Percentiles rank a stretch among this genome's conserved stretches.
phyloP scores from a whole-genome alignment of 2,888 invertebrate species.

The Coleophora deauratella region DNA sequence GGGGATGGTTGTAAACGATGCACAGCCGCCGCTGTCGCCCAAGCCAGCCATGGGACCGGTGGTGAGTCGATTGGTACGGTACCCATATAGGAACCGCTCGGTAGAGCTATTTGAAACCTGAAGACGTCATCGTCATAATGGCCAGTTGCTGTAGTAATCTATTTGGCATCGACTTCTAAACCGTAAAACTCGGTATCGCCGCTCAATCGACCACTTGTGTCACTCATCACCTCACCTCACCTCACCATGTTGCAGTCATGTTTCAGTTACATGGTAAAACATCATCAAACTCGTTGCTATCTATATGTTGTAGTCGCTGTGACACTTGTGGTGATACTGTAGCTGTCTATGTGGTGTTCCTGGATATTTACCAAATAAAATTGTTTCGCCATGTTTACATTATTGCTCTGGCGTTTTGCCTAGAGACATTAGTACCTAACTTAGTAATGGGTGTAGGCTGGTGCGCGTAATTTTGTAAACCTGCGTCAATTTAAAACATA shows the following conservation, averaged over 20 bases:
- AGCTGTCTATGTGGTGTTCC: neutral
- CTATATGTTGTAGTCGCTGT: no score
- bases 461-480: neutral
- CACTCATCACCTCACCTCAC: neutral
- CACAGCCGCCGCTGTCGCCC: slow-evolving; percentile 49
- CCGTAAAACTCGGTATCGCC: neutral
- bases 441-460: no score
- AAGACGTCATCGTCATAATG: neutral
- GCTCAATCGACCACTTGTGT: neutral
- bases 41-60: slow-evolving; percentile 42
- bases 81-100: neutral
- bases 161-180: neutral
- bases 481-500: neutral
- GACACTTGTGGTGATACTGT: neutral
- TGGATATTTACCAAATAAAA: slow-evolving; percentile 1
- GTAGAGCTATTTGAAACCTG: neutral
- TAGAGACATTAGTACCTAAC: neutral
- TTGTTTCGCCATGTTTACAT: slow-evolving; percentile 1
- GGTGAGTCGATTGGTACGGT: slow-evolving; percentile 67
- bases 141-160: neutral
- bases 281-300: no score
- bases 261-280: neutral
- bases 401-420: neutral
- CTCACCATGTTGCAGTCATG: neutral
- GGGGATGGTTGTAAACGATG: slow-evolving; percentile 55